Evolutionary conservation across 2,797 vertebrate genomes (phyloP), one percentile per base, ranked within the genome.

Genomic region (Silurus lanzhouensis): DNA sequence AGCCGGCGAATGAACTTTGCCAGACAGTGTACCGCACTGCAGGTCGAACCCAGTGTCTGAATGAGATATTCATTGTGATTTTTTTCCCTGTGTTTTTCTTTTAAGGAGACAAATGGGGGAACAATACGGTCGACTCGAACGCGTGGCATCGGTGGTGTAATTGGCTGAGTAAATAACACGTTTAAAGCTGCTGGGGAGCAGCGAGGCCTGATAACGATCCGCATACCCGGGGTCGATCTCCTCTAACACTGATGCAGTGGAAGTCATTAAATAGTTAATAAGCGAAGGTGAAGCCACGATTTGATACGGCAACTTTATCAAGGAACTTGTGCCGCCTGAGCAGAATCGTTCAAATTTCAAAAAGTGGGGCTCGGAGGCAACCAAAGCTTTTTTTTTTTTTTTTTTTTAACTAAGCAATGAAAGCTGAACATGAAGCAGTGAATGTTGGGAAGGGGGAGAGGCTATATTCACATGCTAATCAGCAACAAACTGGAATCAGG

Each of bases 141-240:
- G 55, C 80, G 86, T 60, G 75, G 82, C 85, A 80, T 81, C 71
- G 68, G 84, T 20, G 57, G 71, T 77, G 86, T 88, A 86, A 88
- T 83, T 89, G 85, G 82, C 83, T 83, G 85, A 80, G 85, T 85
- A 89, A 89, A 88, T 83, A 85, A 87, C 66, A 82, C 52, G 57
- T 86, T 89, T 83, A 82, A 74, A 85, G 86, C 68, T 63, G 74
- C 68, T 71, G 82, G 81, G 83, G 85, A 84, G 84, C 81, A 86
- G 82, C 76, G 75, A 22, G 85, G 72, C 83, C 31, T n/a, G 46
- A 83, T 88, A 84, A 83, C 83, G 76, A 86, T 85, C 83, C 25
- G 1, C 70, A 77, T 70, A 74, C 48, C 48, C 70, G 44, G 85
- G 87, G 87, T 83, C 71, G 82, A 86, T 86, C 81, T 83, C 48